phyloP scores from a whole-genome alignment of 2,888 invertebrate species.

The Drosophila birchii region DNA sequence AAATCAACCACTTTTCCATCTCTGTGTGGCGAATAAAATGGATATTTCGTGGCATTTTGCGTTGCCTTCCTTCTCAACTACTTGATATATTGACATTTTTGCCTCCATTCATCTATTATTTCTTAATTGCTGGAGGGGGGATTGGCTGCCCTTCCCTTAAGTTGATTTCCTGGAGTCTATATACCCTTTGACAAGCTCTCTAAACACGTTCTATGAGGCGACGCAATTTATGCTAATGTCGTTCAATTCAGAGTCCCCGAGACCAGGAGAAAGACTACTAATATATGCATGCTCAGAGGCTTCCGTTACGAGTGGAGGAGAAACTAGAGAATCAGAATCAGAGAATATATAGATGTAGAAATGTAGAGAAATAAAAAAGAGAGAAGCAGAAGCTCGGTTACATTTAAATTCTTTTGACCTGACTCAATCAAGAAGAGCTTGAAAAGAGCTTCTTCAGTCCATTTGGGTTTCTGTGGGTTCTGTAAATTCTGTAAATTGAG shows the following conservation, averaged over 20 bases:
- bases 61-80: neutral
- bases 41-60: constrained; percentile 7
- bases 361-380: constrained; percentile 7
- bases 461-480: constrained; percentile 11
- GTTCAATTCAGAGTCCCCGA: constrained; percentile 29
- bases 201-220: constrained; percentile 48
- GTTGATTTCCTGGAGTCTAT: constrained; percentile 25
- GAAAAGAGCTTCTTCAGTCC: constrained; percentile 12
- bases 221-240: constrained; percentile 74
- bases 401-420: constrained; percentile 70
- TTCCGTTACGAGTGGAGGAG: constrained; percentile 41
- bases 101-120: constrained; percentile 27
- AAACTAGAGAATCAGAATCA: constrained; percentile 7
- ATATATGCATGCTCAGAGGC: constrained; percentile 60
- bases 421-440: constrained; percentile 75
- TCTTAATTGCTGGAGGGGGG: constrained; percentile 35
- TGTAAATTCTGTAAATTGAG: constrained; percentile 29
- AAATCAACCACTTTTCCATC: neutral
- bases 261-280: constrained; percentile 34
- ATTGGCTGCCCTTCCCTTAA: neutral
- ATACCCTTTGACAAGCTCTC: constrained; percentile 36
- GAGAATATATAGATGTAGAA: constrained; percentile 3
- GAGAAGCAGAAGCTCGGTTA: constrained; percentile 24
- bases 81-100: constrained; percentile 27
- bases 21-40: neutral